phyloP scores from a whole-genome alignment of 2,888 invertebrate species.

The Xestia rhomboidea region DNA sequence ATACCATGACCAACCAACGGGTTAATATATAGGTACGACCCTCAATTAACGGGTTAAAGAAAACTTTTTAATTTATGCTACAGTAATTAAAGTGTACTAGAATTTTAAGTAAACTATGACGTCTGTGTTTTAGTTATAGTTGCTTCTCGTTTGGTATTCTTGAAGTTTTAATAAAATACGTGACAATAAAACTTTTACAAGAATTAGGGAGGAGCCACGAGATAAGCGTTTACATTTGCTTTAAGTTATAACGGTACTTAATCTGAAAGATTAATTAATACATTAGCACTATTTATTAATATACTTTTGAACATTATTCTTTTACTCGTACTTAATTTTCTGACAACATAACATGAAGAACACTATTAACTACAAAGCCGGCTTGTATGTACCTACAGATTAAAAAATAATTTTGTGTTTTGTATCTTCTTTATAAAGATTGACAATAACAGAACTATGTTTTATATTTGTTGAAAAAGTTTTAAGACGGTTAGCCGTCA shows the following conservation, averaged over 20 bases:
- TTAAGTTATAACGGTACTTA: not conserved
- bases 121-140: slow-evolving; percentile 21
- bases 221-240: slow-evolving; percentile 2
- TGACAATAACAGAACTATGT: not conserved
- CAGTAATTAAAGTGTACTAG: slow-evolving; percentile 47
- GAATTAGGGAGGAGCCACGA: slow-evolving; percentile 44
- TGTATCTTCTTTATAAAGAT: not conserved
- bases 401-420: not conserved
- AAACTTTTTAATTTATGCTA: slow-evolving; percentile 40
- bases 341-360: too few species aligned
- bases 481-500: not conserved
- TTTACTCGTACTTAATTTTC: not conserved
- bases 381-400: not conserved
- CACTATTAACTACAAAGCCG: not conserved
- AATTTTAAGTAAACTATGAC: slow-evolving; percentile 42
- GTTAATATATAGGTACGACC: not conserved
- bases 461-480: not conserved
- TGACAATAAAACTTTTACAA: slow-evolving; percentile 67
- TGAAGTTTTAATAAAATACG: slow-evolving; percentile 72
- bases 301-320: not conserved
- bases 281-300: not conserved
- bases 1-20: not conserved
- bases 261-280: not conserved
- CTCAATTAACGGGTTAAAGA: slow-evolving; percentile 2
- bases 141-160: slow-evolving; percentile 33